Evolutionary conservation across 2,797 vertebrate genomes (phyloP), one percentile per base, ranked within the genome.

Genomic region (Sebastes jordani): DNA sequence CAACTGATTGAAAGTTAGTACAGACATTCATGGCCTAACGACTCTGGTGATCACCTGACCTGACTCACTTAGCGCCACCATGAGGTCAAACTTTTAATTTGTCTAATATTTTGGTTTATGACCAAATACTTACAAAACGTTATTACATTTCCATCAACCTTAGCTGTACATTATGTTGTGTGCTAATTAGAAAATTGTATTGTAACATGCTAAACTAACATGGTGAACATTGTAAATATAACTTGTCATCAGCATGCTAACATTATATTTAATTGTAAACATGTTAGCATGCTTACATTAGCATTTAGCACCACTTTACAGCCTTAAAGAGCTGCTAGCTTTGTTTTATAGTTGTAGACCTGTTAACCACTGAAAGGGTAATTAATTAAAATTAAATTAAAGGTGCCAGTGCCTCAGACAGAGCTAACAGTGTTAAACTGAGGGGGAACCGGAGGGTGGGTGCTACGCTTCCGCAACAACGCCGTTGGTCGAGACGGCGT

Each of bases 151-250:
- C 29, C 29, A 30, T 30, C 29, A 30, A 30, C 6, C 29, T 30
- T 30, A 30, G 6, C 29, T 30, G 29, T 46, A 46, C 14, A 20
- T 46, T 18, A 52, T n/a, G 42, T 18, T 18, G 0, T 46, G 20
- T 20, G 16, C 46, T 8, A 52, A n/a, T 52, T 16, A 46, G 16
- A 0, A 52, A 8, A 18, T 20, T 20, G 0, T 3, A n/a, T 49
- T 0, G 6, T 49, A 0, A 49, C 0, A 49, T 49, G 46, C 0
- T 49, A 49, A 49, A 18, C 46, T 49, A 49, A 49, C 46, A 49
- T 49, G 38, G 38, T 0, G 38, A 46, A 61, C 29, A 63, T 11
- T 34, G 34, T 25, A 9, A 42, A 38, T 14, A 38, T 38, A 36
- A 36, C 11, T 0, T 36, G 1, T 42, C 38, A 42, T 46, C 38